Conservation (phyloP, 2,888 invertebrate species). For the Tetranychus truncatus region DNA sequence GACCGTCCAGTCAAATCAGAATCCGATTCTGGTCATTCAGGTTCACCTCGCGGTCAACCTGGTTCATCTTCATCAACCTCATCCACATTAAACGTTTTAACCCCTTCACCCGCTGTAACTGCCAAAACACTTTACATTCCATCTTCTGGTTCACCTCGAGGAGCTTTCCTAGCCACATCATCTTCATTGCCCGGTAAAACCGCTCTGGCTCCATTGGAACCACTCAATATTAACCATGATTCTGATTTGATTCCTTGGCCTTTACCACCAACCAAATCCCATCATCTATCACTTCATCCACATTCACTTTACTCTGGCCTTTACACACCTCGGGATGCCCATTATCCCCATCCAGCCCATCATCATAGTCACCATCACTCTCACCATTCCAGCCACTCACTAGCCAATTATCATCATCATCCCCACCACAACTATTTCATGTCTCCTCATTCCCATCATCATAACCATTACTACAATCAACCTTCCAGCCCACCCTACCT, state of each 20-base stretch:
- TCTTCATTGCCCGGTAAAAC: not conserved
- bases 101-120: not conserved
- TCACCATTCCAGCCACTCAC: not conserved
- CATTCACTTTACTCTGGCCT: constrained; percentile 4
- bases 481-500: not conserved
- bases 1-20: too few species aligned
- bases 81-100: not conserved
- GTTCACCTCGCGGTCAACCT: not conserved
- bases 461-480: not conserved
- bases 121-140: not conserved
- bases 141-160: not conserved
- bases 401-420: not conserved
- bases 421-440: not conserved
- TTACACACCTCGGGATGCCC: not conserved
- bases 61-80: not conserved
- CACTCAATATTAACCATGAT: constrained; percentile 11
- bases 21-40: not conserved
- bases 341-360: not conserved
- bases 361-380: not conserved
- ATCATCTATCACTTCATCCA: constrained; percentile 1
- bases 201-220: constrained; percentile 11
- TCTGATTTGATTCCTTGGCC: not conserved
- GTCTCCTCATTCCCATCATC: not conserved
- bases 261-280: not conserved
- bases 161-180: not conserved